These are phyloP conservation scores for Nasonia giraulti DNA, from an alignment of 1,140 invertebrate genomes.

Conservation along the genomic window DNA sequence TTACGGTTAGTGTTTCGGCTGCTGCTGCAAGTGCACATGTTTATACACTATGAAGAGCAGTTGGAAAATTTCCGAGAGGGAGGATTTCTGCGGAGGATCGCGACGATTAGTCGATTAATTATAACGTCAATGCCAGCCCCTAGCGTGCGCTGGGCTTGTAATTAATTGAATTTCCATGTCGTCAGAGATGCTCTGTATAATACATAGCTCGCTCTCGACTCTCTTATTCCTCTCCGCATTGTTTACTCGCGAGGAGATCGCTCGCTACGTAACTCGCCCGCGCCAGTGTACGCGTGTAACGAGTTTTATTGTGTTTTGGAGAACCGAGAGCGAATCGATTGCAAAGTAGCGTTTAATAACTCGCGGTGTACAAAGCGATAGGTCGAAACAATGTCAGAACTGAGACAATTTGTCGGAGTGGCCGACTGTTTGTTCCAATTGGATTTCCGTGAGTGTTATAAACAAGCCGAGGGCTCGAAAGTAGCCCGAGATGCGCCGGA, in stretches of 20 bases:
- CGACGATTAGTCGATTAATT: constrained; percentile 13
- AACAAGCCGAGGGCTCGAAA: neutral
- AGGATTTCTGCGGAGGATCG: neutral
- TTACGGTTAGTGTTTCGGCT: too few species aligned
- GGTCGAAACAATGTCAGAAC: constrained; percentile 19
- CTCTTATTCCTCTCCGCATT: neutral
- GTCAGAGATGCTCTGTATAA: neutral
- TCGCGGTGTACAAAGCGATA: neutral
- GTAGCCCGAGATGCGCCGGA: neutral
- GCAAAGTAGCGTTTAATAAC: too few species aligned
- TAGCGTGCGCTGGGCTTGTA: neutral
- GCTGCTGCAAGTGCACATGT: too few species aligned
- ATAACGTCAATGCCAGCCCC: neutral
- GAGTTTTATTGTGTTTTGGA: too few species aligned
- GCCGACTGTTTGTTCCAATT: constrained; percentile 11
- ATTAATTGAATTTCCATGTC: neutral
- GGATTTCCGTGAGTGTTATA: constrained; percentile 12
- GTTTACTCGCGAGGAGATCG: neutral
- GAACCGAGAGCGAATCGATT: too few species aligned
- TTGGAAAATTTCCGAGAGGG: neutral
- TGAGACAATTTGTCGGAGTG: constrained; percentile 16
- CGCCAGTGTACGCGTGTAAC: neutral
- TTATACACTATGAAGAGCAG: too few species aligned
- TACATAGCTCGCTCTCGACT: neutral
- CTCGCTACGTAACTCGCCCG: neutral